Percentiles rank a stretch among this genome's conserved stretches.
These are phyloP conservation scores for Sebastes wilsoni DNA, from an alignment of 2,797 vertebrate genomes.

Conservation along the genomic window DNA sequence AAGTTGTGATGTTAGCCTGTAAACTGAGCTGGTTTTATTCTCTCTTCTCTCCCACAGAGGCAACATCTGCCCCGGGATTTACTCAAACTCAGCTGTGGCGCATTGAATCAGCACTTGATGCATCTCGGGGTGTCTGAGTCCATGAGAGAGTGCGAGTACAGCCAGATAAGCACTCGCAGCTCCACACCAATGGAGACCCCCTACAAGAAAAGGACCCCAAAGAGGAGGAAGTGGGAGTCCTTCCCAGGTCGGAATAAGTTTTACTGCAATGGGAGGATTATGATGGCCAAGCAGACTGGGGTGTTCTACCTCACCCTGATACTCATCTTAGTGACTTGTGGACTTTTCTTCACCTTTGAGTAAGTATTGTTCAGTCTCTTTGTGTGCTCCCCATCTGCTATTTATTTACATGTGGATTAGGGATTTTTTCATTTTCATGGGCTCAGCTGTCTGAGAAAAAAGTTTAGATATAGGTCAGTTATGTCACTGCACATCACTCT, in stretches of 20 bases:
- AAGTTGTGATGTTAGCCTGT: conserved; percentile 3
- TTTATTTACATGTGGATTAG: conserved; percentile 19
- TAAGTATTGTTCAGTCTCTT: conserved; percentile 81
- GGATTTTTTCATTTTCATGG: conserved; percentile 46
- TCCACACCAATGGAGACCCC: conserved; percentile 98
- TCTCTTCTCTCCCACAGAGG: conserved; percentile 48
- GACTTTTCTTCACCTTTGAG: conserved; percentile 98
- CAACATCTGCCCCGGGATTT: conserved; percentile 58
- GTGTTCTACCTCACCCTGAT: conserved; percentile 97
- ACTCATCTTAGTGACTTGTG: conserved; percentile 95
- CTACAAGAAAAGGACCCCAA: conserved; percentile 89
- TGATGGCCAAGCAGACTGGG: conserved; percentile 98
- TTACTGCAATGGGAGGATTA: conserved; percentile 96
- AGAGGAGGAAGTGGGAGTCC: conserved; percentile 95
- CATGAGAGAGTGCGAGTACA: conserved; percentile 98
- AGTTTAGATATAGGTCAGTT: conserved; percentile 45
- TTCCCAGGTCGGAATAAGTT: conserved; percentile 98
- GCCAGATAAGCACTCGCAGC: conserved; percentile 96
- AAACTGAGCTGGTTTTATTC: conserved; percentile 17
- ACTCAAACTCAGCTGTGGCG: conserved; percentile 55
- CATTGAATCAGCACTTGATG: conserved; percentile 81
- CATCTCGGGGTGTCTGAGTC: conserved; percentile 93
- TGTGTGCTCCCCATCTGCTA: background rate
- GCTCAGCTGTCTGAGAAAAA: conserved; percentile 37
- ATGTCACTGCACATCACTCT: conserved; percentile 34